phyloP scores from a whole-genome alignment of 1,140 invertebrate genomes.

The Lordiphosa clarofinis region DNA sequence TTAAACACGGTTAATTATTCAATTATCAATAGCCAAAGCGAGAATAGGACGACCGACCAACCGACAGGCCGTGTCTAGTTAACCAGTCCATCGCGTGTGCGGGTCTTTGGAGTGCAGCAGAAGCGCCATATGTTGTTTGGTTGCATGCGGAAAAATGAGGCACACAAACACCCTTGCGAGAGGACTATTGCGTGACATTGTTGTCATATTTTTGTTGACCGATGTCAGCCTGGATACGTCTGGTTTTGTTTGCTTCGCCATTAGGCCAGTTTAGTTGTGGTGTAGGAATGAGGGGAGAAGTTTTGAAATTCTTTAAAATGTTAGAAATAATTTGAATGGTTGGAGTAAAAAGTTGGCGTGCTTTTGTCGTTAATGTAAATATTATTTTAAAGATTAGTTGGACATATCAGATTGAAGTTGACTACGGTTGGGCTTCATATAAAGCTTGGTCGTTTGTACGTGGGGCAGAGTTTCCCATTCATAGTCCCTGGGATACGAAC shows the following conservation, averaged over 20 bases:
- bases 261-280: conserved; percentile 27
- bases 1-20: conserved; percentile 78
- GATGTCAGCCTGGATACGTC: conserved; percentile 41
- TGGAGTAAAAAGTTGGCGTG: no score
- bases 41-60: conserved; percentile 21
- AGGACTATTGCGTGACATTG: conserved; percentile 47
- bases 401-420: no score
- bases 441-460: no score
- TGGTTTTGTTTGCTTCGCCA: conserved; percentile 34
- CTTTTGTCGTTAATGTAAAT: no score
- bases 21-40: conserved; percentile 65
- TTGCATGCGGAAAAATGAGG: conserved; percentile 53
- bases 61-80: conserved; percentile 32
- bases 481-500: no score
- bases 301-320: not conserved
- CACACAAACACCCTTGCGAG: conserved; percentile 15
- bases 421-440: no score
- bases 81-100: conserved; percentile 12
- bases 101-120: conserved; percentile 34
- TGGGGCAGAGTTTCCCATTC: no score
- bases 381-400: no score
- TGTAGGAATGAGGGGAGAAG: conserved; percentile 2
- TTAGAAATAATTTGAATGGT: no score
- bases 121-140: conserved; percentile 58
- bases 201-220: conserved; percentile 35